phyloP scores from a whole-genome alignment of 2,797 vertebrate species.

The Threskiornis aethiopicus region DNA sequence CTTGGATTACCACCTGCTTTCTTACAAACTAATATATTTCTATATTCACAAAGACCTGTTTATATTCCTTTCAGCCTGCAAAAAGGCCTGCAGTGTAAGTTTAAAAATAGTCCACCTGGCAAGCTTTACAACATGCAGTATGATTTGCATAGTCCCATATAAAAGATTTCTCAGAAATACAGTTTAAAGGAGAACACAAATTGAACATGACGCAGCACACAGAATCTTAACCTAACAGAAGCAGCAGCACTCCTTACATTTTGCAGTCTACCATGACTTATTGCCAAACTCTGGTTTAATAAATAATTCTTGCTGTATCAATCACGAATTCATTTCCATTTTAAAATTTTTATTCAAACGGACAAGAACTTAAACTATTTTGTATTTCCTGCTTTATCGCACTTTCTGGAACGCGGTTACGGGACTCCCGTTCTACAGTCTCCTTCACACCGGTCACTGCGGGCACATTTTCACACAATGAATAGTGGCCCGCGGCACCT shows the following conservation, averaged over 20 bases:
- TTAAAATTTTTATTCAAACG: rapidly evolving
- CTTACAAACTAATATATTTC: not conserved
- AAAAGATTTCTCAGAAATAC: not conserved
- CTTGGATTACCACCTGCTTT: not conserved
- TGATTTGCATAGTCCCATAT: not conserved
- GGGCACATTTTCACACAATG: not conserved
- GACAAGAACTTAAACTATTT: rapidly evolving
- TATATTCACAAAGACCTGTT: not conserved
- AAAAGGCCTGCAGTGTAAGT: not conserved
- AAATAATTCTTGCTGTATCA: rapidly evolving
- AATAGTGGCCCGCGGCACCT: rapidly evolving
- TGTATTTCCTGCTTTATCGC: not conserved
- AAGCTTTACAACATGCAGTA: not conserved
- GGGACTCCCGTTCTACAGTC: not conserved
- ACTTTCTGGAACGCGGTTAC: not conserved
- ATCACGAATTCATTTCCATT: not conserved
- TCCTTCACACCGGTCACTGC: not conserved
- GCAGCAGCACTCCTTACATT: not conserved
- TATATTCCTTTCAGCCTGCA: not conserved
- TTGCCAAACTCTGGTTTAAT: rapidly evolving
- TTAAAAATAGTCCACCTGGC: constrained; percentile 33
- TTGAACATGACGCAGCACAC: constrained; percentile 20
- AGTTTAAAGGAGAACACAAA: not conserved
- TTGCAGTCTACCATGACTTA: not conserved
- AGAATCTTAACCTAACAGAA: not conserved